Evolutionary conservation across 2,888 invertebrate species (phyloP), one percentile per base, ranked within the genome.

Genomic region (Geophilus truncorum): DNA sequence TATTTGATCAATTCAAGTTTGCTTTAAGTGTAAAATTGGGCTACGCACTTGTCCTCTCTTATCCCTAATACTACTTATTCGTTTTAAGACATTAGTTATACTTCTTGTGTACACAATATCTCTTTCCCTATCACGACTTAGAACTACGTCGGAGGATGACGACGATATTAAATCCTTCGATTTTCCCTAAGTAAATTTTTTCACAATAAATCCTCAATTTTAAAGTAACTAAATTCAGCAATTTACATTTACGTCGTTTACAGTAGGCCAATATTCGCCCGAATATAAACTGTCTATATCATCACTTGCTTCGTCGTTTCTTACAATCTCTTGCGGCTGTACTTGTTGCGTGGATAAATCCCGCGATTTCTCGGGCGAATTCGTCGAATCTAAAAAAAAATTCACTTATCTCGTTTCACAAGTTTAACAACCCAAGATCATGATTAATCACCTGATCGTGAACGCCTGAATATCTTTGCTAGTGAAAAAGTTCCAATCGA

Each of bases 51-150:
- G 83, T 78, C 86, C 85, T 78, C 87, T 84, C 34, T 86, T 84
- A 81, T 87, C 95, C 75, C 96, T 90, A 78, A 96, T 91, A 86
- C 93, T 95, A 85, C 94, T 94, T 78, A 97, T 94, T 84, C 96
- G 90, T 85, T 92, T 93, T 23, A 97, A 88, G 82, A 97, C 95
- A 89, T 94, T 95, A 0, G 93, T 92, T 84, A 96, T 90, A 86
- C 93, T 94, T 81, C 93, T 89, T n/a, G 92, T 93, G 86, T 93
- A 93, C 18, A 89, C 88, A 70, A 90, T 89, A 80, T 91, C 91
- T 95, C 89, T 94, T 95, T 0, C 93, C 92, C 36, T 30, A 21
- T 80, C 80, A 0, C 80, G 70, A 36, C 70, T 70, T 9, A 79
- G n/a, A 51, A 32, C 15, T 7, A 34, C 9, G 32, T 77, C 77